A percentile compares a stretch with the other conserved stretches of the same genome.
These are phyloP conservation scores for Norana najaformis DNA, from an alignment of 2,888 invertebrate genomes.

Conservation along the genomic window DNA sequence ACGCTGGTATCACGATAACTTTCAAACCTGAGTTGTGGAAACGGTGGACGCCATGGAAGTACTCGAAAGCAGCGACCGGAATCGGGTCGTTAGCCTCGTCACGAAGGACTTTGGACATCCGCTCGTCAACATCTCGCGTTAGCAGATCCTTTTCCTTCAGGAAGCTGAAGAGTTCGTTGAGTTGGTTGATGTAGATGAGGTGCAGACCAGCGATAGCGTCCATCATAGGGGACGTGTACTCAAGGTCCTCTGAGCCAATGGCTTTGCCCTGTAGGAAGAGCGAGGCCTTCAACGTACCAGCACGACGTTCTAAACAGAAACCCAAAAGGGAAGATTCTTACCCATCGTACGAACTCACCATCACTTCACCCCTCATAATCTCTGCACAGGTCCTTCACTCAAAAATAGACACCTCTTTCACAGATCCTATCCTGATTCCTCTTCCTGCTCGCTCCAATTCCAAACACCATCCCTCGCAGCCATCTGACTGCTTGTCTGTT, in stretches of 20 bases:
- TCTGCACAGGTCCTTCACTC: no score
- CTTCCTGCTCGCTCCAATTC: no score
- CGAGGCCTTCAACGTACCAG: not conserved
- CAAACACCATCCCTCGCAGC: no score
- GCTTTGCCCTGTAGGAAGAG: not conserved
- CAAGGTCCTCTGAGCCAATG: not conserved
- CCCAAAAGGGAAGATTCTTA: not conserved
- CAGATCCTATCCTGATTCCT: no score
- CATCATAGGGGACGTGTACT: not conserved
- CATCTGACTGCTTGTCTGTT: no score
- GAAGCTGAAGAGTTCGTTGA: not conserved
- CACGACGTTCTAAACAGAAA: not conserved
- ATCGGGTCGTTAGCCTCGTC: not conserved
- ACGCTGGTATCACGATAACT: not conserved
- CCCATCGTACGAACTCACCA: no score
- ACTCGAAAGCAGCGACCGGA: slow-evolving; percentile 25
- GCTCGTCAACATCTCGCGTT: not conserved
- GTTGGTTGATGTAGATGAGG: not conserved
- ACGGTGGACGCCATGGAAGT: not conserved
- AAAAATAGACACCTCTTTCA: no score
- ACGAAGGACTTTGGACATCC: not conserved
- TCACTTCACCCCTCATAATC: no score
- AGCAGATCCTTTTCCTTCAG: not conserved
- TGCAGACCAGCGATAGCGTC: not conserved
- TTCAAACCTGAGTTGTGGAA: not conserved